Base-by-base conservation (phyloP, 2,113 vertebrate species). In the Gobio gobio region DNA sequence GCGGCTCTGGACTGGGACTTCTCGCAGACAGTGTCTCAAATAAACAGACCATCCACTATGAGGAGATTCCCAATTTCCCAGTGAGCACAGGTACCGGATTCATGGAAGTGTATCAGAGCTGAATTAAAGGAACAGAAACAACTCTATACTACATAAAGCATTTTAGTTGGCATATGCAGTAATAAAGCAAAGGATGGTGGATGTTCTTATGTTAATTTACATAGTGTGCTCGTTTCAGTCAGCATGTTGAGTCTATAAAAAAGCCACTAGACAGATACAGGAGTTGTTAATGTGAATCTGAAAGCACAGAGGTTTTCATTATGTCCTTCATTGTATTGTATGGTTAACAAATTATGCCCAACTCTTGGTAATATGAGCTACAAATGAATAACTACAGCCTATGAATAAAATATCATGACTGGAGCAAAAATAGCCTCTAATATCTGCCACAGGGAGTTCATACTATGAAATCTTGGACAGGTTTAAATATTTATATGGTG, bases 31-130 rank as follows among this genome's bases (percentile, higher is more conserved):
- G 75, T 10, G 89, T 90, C 13, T 2, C 87, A 10, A 85, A 93
- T 88, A 92, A 91, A 56, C 90, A 94, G 83, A 86, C 61, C 75
- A 93, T 95, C 85, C 89, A 78, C 74, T 95, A 94, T 83, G 86
- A 91, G 73, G 93, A 94, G 72, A 93, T 95, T 85, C 94, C 94
- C 43, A 93, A 94, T 88, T 95, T 95, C 82, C 94, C 94, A 0
- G 83, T 93, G 43, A 94, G 93, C 89, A 94, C 94, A 89, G 94
- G 94, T 95, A 58, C 24, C 0, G 4, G 10, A 49, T 36, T 43
- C n/a, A 80, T 80, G 43, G 7, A 80, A 66, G 7, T 2, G 3
- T 81, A 24, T 59, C 36, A 24, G 22, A 79, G 33, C 20, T 26
- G 13, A 74, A 47, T 43, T 7, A 6, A 16, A 12, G 16, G 4